Percentiles rank a stretch among this genome's conserved stretches.
These are phyloP conservation scores for Callorhinus ursinus DNA, from an alignment of 2,113 vertebrate genomes.

Conservation along the genomic window DNA sequence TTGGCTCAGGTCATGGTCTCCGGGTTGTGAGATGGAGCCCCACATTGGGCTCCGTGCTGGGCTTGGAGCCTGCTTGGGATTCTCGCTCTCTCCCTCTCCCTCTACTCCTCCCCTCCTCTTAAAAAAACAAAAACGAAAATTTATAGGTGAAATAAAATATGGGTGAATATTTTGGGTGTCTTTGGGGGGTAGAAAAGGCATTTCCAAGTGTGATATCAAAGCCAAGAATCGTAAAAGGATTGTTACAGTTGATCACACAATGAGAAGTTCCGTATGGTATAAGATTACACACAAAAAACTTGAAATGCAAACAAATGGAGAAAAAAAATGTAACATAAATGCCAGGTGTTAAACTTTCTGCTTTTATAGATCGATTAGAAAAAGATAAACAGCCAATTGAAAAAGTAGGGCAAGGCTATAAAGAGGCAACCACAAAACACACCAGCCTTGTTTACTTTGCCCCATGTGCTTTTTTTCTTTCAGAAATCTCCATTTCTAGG, in stretches of 20 bases:
- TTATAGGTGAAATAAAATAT: neutral
- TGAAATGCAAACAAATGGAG: slow-evolving; percentile 5
- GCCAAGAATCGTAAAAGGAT: neutral
- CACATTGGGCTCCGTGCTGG: neutral
- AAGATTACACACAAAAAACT: neutral
- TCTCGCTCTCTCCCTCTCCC: neutral
- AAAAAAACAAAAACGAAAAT: neutral
- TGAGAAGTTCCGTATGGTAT: neutral
- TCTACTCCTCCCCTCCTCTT: neutral
- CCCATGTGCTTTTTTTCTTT: neutral
- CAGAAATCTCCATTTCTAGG: neutral
- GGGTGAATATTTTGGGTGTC: neutral
- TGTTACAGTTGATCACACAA: neutral
- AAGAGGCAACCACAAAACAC: neutral
- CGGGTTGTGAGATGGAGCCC: neutral
- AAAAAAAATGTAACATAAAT: neutral
- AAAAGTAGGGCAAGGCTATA: neutral
- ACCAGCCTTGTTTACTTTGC: neutral
- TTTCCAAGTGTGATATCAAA: neutral
- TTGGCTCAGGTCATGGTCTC: neutral
- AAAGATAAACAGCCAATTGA: neutral
- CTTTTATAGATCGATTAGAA: slow-evolving; percentile 19
- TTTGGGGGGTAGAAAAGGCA: neutral
- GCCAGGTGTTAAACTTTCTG: slow-evolving; percentile 14
- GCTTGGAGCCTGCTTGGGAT: neutral